A percentile compares a stretch with the other conserved stretches of the same genome.
These are phyloP conservation scores for Branchipolynoe longqiensis DNA, from an alignment of 2,888 invertebrate species.

Conservation along the genomic window DNA sequence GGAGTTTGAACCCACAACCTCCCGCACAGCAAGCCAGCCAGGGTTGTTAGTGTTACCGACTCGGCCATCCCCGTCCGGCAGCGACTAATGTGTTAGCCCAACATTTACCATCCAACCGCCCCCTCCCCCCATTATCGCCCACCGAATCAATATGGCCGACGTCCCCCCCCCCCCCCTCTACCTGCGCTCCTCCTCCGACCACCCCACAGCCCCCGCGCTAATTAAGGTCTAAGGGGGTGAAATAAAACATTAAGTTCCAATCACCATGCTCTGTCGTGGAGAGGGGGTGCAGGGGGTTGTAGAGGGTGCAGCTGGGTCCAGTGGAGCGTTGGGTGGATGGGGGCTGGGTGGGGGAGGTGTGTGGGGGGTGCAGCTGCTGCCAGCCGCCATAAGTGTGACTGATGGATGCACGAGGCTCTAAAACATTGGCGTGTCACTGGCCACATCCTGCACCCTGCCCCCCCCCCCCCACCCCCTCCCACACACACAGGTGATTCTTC, in stretches of 20 bases:
- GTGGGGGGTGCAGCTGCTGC: not conserved
- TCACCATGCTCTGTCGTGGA: slow-evolving; percentile 3
- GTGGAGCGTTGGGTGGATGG: not conserved
- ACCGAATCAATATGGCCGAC: not conserved
- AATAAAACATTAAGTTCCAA: slow-evolving; percentile 42
- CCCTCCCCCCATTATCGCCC: not conserved
- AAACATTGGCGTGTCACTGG: too few species aligned
- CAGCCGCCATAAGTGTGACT: slow-evolving; percentile 18
- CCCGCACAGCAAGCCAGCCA: too few species aligned
- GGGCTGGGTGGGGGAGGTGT: not conserved
- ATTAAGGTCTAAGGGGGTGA: slow-evolving; percentile 34
- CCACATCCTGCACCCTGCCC: not conserved
- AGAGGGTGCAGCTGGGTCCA: not conserved
- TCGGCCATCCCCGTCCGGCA: too few species aligned
- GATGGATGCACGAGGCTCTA: not conserved
- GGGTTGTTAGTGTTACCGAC: too few species aligned
- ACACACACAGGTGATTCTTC: too few species aligned
- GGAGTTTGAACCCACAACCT: too few species aligned
- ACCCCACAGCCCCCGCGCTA: not conserved
- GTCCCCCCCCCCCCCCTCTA: not conserved
- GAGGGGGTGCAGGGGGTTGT: not conserved
- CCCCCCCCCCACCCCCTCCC: not conserved
- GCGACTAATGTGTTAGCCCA: not conserved
- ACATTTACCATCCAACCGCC: not conserved
- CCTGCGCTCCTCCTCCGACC: not conserved